phyloP scores from a whole-genome alignment of 2,113 vertebrate genomes.

The Triplophysa rosa region DNA sequence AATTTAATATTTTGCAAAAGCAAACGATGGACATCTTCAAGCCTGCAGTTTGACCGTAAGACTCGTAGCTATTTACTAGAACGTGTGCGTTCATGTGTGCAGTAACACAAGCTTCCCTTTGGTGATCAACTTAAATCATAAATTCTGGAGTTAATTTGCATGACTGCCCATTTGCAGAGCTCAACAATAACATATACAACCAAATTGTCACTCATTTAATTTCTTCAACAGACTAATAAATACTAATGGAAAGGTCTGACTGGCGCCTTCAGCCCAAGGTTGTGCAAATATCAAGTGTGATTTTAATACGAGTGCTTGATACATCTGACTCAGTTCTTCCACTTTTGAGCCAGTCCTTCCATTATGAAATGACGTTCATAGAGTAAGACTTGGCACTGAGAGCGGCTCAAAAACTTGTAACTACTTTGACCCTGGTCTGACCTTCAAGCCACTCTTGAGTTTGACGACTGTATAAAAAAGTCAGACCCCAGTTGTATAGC shows the following conservation, averaged over 20 bases:
- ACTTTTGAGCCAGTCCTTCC: slow-evolving; percentile 18
- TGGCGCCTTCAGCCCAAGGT: slow-evolving; percentile 6
- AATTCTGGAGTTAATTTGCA: slow-evolving; percentile 25
- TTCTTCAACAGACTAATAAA: slow-evolving; percentile 38
- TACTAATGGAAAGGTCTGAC: slow-evolving; percentile 13
- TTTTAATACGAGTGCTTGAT: slow-evolving; percentile 35
- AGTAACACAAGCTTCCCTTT: slow-evolving; percentile 32
- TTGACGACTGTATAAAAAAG: slow-evolving; percentile 35
- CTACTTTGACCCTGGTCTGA: slow-evolving; percentile 32
- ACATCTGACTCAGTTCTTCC: slow-evolving; percentile 29
- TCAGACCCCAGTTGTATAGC: slow-evolving; percentile 30
- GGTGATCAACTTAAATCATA: slow-evolving; percentile 27
- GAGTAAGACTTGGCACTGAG: slow-evolving; percentile 5
- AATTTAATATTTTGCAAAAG: not conserved
- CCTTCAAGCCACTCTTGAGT: slow-evolving; percentile 28
- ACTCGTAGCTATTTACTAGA: not conserved
- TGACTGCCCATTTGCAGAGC: slow-evolving; percentile 12
- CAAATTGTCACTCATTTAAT: slow-evolving; percentile 22
- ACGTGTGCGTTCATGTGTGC: slow-evolving; percentile 2
- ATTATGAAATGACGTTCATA: slow-evolving; percentile 24
- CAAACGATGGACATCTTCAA: not conserved
- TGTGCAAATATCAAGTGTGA: slow-evolving; percentile 9
- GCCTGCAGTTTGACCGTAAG: slow-evolving; percentile 10
- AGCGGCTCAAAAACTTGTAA: slow-evolving; percentile 21
- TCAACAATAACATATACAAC: slow-evolving; percentile 19